Conservation (phyloP, 2,888 invertebrate species). For the Pogonocherus hispidulus region DNA sequence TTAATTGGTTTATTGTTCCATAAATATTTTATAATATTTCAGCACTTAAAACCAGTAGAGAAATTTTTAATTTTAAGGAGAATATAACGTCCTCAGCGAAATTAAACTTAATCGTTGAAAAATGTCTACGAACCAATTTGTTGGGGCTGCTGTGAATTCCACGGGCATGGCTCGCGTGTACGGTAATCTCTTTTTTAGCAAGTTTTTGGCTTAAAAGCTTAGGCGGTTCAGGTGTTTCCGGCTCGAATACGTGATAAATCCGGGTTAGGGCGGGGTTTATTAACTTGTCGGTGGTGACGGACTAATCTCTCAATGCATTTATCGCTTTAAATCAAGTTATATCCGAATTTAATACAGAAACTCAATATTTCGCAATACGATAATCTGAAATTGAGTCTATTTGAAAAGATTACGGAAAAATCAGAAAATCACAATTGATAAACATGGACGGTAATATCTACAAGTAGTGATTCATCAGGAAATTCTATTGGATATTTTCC, state of each 20-base stretch:
- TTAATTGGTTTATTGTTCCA: no score
- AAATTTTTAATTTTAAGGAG: no score
- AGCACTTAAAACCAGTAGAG: no score
- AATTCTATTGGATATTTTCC: no score
- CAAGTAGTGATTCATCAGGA: no score
- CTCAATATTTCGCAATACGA: no score
- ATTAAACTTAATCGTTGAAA: background rate
- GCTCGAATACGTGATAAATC: constrained; percentile 5
- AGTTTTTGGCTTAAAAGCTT: constrained; percentile 6
- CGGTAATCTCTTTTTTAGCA: constrained; percentile 5
- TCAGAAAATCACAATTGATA: no score
- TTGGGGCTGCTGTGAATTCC: background rate
- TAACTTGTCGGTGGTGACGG: constrained; percentile 2
- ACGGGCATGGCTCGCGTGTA: background rate
- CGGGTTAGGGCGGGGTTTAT: background rate
- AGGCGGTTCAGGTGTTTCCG: constrained; percentile 6
- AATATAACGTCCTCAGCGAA: background rate
- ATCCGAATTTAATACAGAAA: background rate
- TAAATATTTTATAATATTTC: no score
- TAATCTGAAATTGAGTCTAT: no score
- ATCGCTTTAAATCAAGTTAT: background rate
- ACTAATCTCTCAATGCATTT: background rate
- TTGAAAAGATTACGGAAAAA: no score
- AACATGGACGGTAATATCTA: no score
- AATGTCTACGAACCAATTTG: background rate